Evolutionary conservation across 2,888 invertebrate species (phyloP).

Genomic region (Bellardia bayeri): DNA sequence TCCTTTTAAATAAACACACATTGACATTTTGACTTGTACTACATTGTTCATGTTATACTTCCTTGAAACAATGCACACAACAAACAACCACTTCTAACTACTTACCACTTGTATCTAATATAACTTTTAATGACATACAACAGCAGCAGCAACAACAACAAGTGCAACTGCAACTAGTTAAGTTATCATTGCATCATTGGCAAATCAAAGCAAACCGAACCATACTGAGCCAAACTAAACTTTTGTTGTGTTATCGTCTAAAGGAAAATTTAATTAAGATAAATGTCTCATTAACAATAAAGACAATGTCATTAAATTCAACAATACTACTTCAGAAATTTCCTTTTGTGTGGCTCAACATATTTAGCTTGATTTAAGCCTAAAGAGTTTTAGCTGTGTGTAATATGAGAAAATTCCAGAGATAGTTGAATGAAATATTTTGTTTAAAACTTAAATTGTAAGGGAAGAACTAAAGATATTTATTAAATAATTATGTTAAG

Average conservation of each 20-base stretch:
- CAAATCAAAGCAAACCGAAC: background rate
- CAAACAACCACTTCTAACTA: background rate
- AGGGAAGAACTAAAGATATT: too few species aligned
- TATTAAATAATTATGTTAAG: too few species aligned
- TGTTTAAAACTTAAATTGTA: too few species aligned
- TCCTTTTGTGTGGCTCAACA: background rate
- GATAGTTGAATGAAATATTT: background rate
- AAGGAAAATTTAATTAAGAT: conserved; percentile 67
- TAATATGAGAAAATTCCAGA: background rate
- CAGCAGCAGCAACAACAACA: conserved; percentile 1
- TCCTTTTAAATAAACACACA: too few species aligned
- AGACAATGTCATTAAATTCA: conserved; percentile 49
- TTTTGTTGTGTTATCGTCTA: conserved; percentile 48
- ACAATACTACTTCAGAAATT: conserved; percentile 6
- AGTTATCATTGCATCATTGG: conserved; percentile 24
- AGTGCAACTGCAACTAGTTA: conserved; percentile 13
- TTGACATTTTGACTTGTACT: too few species aligned
- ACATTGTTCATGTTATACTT: too few species aligned
- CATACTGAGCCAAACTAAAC: background rate
- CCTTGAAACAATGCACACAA: background rate
- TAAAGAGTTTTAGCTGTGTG: background rate
- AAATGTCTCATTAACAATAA: conserved; percentile 63
- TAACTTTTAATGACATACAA: background rate
- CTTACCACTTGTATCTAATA: background rate
- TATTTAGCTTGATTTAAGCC: background rate